A percentile compares a stretch with the other conserved stretches of the same genome.
phyloP scores from a whole-genome alignment of 2,888 invertebrate genomes.

The Melipona beecheii region DNA sequence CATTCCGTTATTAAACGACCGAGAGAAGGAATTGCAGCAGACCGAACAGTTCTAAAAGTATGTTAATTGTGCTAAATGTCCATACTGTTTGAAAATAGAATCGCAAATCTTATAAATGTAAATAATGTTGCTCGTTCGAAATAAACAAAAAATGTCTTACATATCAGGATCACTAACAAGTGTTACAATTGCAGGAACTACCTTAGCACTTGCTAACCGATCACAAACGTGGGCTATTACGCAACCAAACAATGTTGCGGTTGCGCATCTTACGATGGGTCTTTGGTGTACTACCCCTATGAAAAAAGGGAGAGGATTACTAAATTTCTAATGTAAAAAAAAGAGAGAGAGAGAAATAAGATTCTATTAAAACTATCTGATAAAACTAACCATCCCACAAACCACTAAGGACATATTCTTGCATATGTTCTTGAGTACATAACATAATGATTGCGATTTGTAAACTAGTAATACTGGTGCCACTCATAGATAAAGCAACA shows the following conservation, averaged over 20 bases:
- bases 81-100: neutral
- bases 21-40: conserved; percentile 87
- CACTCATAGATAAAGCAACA: conserved; percentile 83
- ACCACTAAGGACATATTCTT: conserved; percentile 87
- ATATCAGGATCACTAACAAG: conserved; percentile 89
- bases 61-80: neutral
- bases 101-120: neutral
- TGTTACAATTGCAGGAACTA: conserved; percentile 89
- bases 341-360: neutral
- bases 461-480: conserved; percentile 85
- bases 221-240: conserved; percentile 86
- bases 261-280: conserved; percentile 86
- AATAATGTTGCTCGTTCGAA: neutral
- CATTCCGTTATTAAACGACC: conserved; percentile 86
- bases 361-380: conserved; percentile 9
- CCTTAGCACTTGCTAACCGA: conserved; percentile 85
- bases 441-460: conserved; percentile 85
- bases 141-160: conserved; percentile 83
- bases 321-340: conserved; percentile 23
- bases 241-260: conserved; percentile 87
- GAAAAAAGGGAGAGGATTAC: conserved; percentile 35
- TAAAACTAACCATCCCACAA: conserved; percentile 87
- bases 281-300: conserved; percentile 88
- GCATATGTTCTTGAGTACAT: conserved; percentile 84
- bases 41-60: conserved; percentile 85